Conservation (phyloP, 2,797 vertebrate genomes). For the Eospalax fontanierii region DNA sequence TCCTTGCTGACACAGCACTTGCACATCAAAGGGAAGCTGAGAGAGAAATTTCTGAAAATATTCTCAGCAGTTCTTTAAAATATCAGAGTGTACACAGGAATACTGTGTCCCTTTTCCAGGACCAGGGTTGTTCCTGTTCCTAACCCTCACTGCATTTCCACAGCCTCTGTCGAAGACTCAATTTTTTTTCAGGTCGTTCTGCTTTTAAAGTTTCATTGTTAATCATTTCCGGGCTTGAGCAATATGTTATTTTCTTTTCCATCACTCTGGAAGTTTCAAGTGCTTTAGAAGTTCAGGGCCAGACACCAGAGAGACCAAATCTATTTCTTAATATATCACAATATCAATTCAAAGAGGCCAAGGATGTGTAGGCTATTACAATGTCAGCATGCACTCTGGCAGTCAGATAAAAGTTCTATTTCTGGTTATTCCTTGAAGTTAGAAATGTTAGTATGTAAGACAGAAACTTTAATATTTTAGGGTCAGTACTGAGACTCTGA, state of each 20-base stretch:
- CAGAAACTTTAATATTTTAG: background rate
- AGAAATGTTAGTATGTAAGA: background rate
- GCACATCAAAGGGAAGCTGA: background rate
- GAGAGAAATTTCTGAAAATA: background rate
- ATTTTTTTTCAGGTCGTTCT: background rate
- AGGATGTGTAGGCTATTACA: background rate
- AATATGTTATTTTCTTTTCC: background rate
- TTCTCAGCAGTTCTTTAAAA: background rate
- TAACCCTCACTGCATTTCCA: background rate
- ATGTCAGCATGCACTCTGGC: rapidly evolving
- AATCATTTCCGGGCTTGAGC: background rate
- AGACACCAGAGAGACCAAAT: background rate
- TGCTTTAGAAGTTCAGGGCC: background rate
- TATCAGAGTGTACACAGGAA: background rate
- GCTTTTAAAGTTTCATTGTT: background rate
- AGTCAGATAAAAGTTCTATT: background rate
- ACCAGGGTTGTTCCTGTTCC: background rate
- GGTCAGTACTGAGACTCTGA: background rate
- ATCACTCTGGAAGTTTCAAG: background rate
- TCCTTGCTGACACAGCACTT: background rate
- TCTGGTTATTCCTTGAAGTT: background rate
- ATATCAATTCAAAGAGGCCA: background rate
- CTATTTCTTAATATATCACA: background rate
- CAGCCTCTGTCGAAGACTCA: background rate
- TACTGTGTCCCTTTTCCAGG: background rate